Evolutionary conservation across 1,140 invertebrate genomes (phyloP).

Genomic region (Heliconius hewitsoni): DNA sequence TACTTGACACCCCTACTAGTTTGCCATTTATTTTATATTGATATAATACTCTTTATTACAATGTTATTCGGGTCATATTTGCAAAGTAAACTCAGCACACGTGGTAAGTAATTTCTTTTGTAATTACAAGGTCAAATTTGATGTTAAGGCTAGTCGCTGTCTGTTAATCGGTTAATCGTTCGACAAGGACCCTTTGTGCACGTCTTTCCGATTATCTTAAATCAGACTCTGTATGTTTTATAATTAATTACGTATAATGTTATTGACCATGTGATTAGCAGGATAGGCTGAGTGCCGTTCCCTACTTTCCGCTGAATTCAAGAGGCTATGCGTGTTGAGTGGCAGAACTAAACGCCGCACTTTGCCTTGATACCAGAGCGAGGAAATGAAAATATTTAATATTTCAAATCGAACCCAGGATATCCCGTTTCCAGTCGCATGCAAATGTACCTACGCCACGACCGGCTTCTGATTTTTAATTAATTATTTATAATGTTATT

Average conservation of each 20-base stretch:
- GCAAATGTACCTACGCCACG: too few species aligned
- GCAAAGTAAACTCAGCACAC: slow-evolving; percentile 24
- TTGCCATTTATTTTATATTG: neutral
- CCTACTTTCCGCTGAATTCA: too few species aligned
- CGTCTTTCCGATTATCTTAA: slow-evolving; percentile 1
- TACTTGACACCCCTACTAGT: neutral
- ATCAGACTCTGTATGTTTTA: neutral
- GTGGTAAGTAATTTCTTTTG: slow-evolving; percentile 27
- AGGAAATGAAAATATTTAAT: too few species aligned
- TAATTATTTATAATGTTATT: too few species aligned
- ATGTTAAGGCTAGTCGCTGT: slow-evolving; percentile 4
- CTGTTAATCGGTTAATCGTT: slow-evolving; percentile 19
- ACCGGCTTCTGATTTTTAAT: too few species aligned
- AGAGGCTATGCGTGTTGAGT: too few species aligned
- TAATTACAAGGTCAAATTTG: slow-evolving; percentile 26
- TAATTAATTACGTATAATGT: neutral
- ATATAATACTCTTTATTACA: neutral
- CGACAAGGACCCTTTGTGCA: slow-evolving; percentile 12
- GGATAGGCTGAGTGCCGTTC: too few species aligned
- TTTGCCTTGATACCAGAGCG: too few species aligned
- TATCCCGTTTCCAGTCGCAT: too few species aligned
- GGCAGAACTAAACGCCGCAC: too few species aligned
- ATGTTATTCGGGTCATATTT: neutral
- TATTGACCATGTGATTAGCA: too few species aligned
- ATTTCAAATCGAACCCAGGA: too few species aligned